Percentiles rank a stretch among this genome's conserved stretches.
phyloP scores from a whole-genome alignment of 23 tunicate species.

The Pegea sp. region DNA sequence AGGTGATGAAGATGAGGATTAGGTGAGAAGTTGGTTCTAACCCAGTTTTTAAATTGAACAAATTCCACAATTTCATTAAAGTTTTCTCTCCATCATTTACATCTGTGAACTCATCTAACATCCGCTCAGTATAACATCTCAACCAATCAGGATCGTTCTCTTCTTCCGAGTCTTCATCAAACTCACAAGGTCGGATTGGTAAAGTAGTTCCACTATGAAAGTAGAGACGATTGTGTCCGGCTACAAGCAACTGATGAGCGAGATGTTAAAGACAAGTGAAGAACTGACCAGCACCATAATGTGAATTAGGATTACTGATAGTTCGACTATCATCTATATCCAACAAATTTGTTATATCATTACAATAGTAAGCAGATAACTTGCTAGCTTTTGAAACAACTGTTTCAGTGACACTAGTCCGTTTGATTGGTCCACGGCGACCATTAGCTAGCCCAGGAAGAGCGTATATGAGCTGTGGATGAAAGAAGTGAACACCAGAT shows the following conservation, averaged over 20 bases:
- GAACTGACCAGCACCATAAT: slow-evolving; percentile 46
- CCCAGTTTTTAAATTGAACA: slow-evolving; percentile 45
- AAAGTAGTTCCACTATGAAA: slow-evolving; percentile 59
- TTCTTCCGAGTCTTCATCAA: slow-evolving; percentile 80
- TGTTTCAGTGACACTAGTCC: slow-evolving; percentile 44
- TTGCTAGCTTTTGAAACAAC: slow-evolving; percentile 25
- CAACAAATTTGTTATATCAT: slow-evolving; percentile 36
- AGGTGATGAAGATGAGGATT: too few relatives aligned
- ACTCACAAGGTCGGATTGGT: slow-evolving; percentile 84
- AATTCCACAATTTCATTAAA: slow-evolving; percentile 88
- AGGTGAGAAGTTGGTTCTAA: too few relatives aligned
- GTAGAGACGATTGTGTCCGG: slow-evolving; percentile 88
- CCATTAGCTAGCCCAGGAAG: slow-evolving; percentile 83
- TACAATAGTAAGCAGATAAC: slow-evolving; percentile 1
- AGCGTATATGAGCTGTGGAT: slow-evolving; percentile 31
- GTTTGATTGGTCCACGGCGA: slow-evolving; percentile 77
- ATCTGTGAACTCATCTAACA: slow-evolving; percentile 94
- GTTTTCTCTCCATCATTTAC: slow-evolving; percentile 95
- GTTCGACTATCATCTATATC: slow-evolving; percentile 58
- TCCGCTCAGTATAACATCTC: slow-evolving; percentile 31
- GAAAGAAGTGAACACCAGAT: not conserved
- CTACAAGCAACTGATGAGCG: not conserved
- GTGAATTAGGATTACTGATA: slow-evolving; percentile 21
- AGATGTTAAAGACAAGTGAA: too few relatives aligned
- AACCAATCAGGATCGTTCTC: slow-evolving; percentile 83